Evolutionary conservation across 2,888 invertebrate species (phyloP).

Genomic region (Erebia epiphron): DNA sequence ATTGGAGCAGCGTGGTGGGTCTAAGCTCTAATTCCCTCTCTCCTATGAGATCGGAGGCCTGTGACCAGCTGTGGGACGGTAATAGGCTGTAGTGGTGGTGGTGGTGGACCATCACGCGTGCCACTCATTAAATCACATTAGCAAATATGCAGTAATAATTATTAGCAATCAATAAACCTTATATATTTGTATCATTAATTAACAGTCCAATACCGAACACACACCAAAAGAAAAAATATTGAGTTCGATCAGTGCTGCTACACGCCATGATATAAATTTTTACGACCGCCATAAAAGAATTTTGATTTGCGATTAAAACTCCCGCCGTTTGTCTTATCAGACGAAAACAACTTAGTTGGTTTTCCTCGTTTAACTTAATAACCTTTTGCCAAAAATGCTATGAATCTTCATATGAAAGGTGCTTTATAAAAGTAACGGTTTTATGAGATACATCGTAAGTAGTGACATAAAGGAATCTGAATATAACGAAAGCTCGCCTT

Average conservation of each 20-base stretch:
- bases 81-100: too few relatives aligned
- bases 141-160: too few relatives aligned
- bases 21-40: too few relatives aligned
- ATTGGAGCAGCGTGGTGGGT: too few relatives aligned
- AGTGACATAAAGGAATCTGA: neutral
- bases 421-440: conserved; percentile 4
- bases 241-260: conserved; percentile 15
- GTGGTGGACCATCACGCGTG: too few relatives aligned
- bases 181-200: too few relatives aligned
- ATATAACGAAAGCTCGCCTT: neutral
- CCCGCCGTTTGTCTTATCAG: conserved; percentile 20
- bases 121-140: too few relatives aligned
- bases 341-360: conserved; percentile 24
- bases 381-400: conserved; percentile 12
- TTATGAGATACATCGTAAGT: neutral
- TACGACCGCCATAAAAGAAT: conserved; percentile 26
- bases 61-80: too few relatives aligned
- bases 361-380: conserved; percentile 15
- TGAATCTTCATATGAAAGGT: neutral
- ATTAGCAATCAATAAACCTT: too few relatives aligned
- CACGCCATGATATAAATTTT: conserved; percentile 16
- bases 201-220: too few relatives aligned
- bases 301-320: conserved; percentile 29
- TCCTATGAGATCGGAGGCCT: too few relatives aligned
- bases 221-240: neutral